Evolutionary conservation across 2,797 vertebrate species (phyloP), one percentile per base, ranked within the genome.

Genomic region (Helostoma temminkii): DNA sequence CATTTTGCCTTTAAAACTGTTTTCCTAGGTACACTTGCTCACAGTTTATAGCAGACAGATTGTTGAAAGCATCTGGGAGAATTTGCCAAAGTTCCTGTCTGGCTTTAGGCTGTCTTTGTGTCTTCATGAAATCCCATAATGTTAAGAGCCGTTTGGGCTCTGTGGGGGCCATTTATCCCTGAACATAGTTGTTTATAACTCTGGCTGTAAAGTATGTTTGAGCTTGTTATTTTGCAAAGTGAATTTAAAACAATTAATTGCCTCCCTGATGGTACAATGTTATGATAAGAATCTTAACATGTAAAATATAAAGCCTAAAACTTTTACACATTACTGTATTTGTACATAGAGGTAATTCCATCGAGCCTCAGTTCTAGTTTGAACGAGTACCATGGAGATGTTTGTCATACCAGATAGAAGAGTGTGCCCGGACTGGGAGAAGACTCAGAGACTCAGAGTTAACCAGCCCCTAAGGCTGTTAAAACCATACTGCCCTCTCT

Each of bases 331-430:
- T 1, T 6, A 18, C 37, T n/a, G 37, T 52, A 52, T 64, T 71
- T 66, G 67, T 53, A 67, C n/a, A 18, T 1, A 19, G 15, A 73
- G 43, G 39, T 55, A 56, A 71, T 28, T 70, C 46, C 60, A 72
- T 75, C 36, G 63, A 63, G 58, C 30, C 68, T 70, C 46, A 63
- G 60, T 53, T 80, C 22, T 25, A 66, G 84, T 79, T 64, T 63
- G 74, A 81, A 60, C 37, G 21, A 78, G 78, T 34, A 8, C 72
- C 15, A 47, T 19, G 2, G 59, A 86, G 81, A 91, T 90, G 77
- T 88, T 92, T 88, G 87, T 83, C 87, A 91, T 90, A 86, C 83
- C 86, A 75, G 67, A 79, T 60, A 2, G 7, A 63, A 36, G 21
- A 88, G 83, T 78, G 37, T 83, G 84, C 86, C 88, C 83, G 85